phyloP scores from a whole-genome alignment of 2,113 vertebrate genomes.

The Microcebus jonahi region DNA sequence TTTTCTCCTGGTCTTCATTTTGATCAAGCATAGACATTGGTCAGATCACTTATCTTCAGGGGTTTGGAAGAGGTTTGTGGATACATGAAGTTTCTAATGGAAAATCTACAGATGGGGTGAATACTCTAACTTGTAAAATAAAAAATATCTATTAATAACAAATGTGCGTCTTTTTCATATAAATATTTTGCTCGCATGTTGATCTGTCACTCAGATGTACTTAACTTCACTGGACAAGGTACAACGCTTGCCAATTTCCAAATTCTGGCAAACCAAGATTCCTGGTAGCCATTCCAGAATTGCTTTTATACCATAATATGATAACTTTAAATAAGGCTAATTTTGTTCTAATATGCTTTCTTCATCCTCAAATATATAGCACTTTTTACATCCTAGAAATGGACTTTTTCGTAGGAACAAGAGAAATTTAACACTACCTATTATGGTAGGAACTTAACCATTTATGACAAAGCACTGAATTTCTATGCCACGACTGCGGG shows the following conservation, averaged over 20 bases:
- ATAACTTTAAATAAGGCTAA: conserved; percentile 3
- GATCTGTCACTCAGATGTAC: neutral
- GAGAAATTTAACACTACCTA: neutral
- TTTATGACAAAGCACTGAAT: neutral
- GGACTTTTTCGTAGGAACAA: neutral
- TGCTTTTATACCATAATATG: neutral
- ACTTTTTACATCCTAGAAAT: neutral
- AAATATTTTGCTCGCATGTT: neutral
- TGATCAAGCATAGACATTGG: neutral
- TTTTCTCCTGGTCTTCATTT: neutral
- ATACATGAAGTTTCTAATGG: neutral
- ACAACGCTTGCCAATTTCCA: neutral
- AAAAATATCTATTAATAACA: neutral
- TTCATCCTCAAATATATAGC: neutral
- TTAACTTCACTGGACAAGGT: neutral
- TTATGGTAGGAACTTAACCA: neutral
- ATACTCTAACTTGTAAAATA: neutral
- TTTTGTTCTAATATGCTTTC: neutral
- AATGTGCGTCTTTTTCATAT: neutral
- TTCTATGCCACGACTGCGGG: neutral
- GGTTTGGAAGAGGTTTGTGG: neutral
- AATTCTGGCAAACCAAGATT: conserved; percentile 6
- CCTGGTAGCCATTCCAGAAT: neutral
- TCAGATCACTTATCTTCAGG: neutral
- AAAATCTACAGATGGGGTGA: neutral